Conservation (phyloP, 2,113 vertebrate genomes). For the Rhinichthys klamathensis region DNA sequence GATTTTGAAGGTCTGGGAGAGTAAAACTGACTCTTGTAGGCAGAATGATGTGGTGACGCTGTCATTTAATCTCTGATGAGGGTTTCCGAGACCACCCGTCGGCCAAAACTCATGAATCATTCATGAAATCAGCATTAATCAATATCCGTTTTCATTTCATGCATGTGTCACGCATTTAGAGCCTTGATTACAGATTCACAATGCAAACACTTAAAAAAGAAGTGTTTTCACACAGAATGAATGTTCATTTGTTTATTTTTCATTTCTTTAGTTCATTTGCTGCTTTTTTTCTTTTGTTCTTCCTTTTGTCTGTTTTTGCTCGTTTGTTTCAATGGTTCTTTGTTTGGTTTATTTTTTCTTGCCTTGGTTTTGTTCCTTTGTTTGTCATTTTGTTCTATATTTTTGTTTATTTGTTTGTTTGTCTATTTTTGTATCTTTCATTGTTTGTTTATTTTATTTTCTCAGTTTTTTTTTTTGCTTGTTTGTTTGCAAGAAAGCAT, state of each 20-base stretch:
- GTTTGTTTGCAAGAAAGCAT: too few relatives aligned
- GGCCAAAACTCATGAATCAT: background rate
- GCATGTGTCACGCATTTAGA: too few relatives aligned
- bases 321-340: background rate
- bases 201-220: background rate
- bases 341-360: too few relatives aligned
- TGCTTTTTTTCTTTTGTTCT: background rate
- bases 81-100: constrained; percentile 6
- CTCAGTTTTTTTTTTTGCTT: background rate
- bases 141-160: constrained; percentile 1
- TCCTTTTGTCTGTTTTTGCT: background rate
- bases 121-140: constrained; percentile 12
- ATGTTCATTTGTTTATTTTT: background rate
- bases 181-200: background rate
- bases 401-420: background rate
- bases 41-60: background rate
- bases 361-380: background rate
- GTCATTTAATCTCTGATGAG: background rate
- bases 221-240: background rate
- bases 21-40: background rate
- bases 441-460: background rate
- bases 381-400: background rate
- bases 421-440: background rate
- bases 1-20: background rate
- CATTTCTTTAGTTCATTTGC: background rate